These are phyloP conservation scores for Lasioglossum vierecki DNA, from an alignment of 2,888 invertebrate genomes.

Conservation along the genomic window DNA sequence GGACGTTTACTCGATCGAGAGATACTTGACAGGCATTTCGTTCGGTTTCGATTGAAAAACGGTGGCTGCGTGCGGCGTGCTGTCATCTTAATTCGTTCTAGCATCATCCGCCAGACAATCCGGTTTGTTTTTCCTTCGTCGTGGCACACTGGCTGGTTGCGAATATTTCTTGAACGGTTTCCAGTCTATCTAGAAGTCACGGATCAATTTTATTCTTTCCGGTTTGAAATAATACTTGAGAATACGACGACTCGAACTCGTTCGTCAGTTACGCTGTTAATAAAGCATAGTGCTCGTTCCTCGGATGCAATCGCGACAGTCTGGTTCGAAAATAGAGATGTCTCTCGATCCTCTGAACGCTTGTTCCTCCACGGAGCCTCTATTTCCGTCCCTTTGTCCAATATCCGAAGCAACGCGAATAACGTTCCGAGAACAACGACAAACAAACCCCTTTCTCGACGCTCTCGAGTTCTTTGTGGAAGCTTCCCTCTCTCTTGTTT, in stretches of 20 bases:
- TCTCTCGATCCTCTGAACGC: neutral
- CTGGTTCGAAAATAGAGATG: neutral
- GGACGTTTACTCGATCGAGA: neutral
- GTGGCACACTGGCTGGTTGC: neutral
- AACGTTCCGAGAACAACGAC: constrained; percentile 27
- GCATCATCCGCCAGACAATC: neutral
- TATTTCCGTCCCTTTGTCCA: constrained; percentile 11
- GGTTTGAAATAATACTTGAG: neutral
- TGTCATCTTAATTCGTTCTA: constrained; percentile 12
- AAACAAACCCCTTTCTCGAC: neutral
- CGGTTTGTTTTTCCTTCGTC: neutral
- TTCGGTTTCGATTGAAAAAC: neutral
- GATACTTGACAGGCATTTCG: neutral
- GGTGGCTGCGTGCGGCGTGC: neutral
- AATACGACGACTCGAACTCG: neutral
- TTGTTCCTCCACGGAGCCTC: constrained; percentile 3
- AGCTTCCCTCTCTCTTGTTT: constrained; percentile 1
- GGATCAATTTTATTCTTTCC: neutral
- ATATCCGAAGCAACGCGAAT: constrained; percentile 15
- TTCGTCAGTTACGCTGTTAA: neutral
- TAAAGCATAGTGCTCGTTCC: constrained; percentile 7
- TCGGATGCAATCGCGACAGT: constrained; percentile 3
- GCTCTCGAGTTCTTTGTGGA: neutral
- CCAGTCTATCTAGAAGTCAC: neutral
- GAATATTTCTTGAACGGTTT: constrained; percentile 2